Conservation (phyloP, 2,797 vertebrate species). For the Paguma larvata region DNA sequence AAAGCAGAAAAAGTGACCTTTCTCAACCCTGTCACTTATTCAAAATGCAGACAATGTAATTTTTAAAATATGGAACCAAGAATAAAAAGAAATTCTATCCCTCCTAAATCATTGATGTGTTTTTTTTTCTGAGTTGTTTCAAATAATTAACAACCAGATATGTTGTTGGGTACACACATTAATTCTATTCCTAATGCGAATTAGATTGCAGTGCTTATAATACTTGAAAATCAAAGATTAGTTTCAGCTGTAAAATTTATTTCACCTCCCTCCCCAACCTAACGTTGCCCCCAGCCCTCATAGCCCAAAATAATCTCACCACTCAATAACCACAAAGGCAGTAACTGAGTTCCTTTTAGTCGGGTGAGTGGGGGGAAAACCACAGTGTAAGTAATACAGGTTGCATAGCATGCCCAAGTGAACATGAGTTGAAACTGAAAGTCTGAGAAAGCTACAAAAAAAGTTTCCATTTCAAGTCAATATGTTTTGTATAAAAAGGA, state of each 20-base stretch:
- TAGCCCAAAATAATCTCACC: conserved; percentile 75
- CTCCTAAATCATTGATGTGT: neutral
- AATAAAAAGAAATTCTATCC: conserved; percentile 55
- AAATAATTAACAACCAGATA: conserved; percentile 34
- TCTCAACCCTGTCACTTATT: conserved; percentile 60
- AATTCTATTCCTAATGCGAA: conserved; percentile 55
- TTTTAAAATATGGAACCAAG: conserved; percentile 59
- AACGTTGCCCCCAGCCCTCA: neutral
- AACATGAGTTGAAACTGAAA: conserved; percentile 69
- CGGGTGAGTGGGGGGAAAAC: conserved; percentile 52
- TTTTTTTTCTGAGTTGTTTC: conserved; percentile 61
- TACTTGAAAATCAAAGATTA: conserved; percentile 55
- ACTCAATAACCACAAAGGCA: conserved; percentile 45
- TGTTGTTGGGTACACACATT: neutral
- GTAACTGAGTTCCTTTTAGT: conserved; percentile 72
- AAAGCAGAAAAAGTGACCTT: conserved; percentile 63
- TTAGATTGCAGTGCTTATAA: neutral
- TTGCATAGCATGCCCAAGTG: conserved; percentile 46
- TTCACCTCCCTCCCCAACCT: conserved; percentile 45
- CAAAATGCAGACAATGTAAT: conserved; percentile 58
- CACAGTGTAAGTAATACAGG: conserved; percentile 53
- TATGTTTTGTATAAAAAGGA: conserved; percentile 44
- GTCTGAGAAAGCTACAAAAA: conserved; percentile 60
- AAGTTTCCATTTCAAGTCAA: neutral
- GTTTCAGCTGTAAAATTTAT: conserved; percentile 14